phyloP scores from a whole-genome alignment of 2,797 vertebrate species.

The Poeciliopsis infans region DNA sequence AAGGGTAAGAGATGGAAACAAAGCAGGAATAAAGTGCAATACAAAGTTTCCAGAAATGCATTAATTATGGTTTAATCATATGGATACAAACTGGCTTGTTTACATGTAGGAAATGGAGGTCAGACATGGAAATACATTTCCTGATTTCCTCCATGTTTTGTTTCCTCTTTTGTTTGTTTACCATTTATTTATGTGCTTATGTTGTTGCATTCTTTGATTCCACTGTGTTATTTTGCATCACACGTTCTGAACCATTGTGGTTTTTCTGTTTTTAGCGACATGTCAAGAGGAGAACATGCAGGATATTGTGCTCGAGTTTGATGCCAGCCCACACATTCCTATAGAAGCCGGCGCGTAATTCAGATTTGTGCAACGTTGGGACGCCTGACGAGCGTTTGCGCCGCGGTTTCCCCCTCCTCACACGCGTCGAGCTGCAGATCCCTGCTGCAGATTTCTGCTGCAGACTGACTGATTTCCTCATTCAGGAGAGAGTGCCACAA shows the following conservation, averaged over 20 bases:
- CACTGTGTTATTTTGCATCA: not conserved
- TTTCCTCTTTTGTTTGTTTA: not conserved
- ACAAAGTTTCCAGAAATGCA: not conserved
- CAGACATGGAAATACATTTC: not conserved
- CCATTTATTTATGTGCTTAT: not conserved
- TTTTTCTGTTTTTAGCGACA: not conserved
- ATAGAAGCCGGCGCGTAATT: constrained; percentile 42
- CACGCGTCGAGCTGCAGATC: constrained; percentile 35
- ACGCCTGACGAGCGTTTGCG: constrained; percentile 32
- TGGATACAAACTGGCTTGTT: not conserved
- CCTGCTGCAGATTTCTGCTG: constrained; percentile 2
- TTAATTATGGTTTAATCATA: not conserved
- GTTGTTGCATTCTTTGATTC: not conserved
- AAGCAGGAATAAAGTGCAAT: not conserved
- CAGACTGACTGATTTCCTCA: constrained; percentile 66
- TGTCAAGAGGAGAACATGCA: not conserved
- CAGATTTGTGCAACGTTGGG: constrained; percentile 36
- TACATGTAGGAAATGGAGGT: not conserved
- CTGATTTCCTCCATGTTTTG: not conserved
- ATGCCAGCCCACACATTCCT: constrained; percentile 41
- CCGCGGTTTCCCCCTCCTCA: constrained; percentile 20
- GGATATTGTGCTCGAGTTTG: not conserved
- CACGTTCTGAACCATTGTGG: not conserved
- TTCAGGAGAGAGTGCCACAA: constrained; percentile 57
- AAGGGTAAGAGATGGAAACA: not conserved